Evolutionary conservation across 2,888 invertebrate species (phyloP).

Genomic region (Itoplectis maculator): DNA sequence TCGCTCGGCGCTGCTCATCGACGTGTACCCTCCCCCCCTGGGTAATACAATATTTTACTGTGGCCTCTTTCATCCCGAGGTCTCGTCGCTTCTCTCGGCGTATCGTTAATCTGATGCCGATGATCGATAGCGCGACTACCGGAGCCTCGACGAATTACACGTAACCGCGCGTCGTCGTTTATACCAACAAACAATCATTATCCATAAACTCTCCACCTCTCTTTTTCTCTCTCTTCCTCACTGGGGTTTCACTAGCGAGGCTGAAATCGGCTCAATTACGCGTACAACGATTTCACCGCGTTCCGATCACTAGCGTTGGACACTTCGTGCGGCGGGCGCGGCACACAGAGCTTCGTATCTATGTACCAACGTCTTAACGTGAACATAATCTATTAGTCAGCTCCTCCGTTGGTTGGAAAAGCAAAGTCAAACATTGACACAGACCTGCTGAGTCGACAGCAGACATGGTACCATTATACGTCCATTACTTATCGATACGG

Average conservation of each 20-base stretch:
- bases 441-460: constrained; percentile 6
- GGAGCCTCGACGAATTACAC: constrained; percentile 33
- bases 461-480: neutral
- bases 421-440: neutral
- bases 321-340: neutral
- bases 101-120: constrained; percentile 47
- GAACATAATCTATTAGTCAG: neutral
- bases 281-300: constrained; percentile 12
- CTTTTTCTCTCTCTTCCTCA: neutral
- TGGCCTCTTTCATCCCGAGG: constrained; percentile 22
- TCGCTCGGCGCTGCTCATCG: constrained; percentile 22
- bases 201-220: neutral
- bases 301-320: neutral
- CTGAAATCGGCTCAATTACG: constrained; percentile 23
- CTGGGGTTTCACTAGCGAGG: neutral
- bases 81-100: constrained; percentile 16
- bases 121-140: constrained; percentile 51
- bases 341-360: neutral
- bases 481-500: neutral
- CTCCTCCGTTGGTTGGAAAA: neutral
- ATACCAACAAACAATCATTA: constrained; percentile 42
- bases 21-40: constrained; percentile 3
- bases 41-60: constrained; percentile 40
- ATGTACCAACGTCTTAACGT: neutral
- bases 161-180: constrained; percentile 8